Evolutionary conservation across 2,888 invertebrate species (phyloP).

Genomic region (Octonoba sinensis): DNA sequence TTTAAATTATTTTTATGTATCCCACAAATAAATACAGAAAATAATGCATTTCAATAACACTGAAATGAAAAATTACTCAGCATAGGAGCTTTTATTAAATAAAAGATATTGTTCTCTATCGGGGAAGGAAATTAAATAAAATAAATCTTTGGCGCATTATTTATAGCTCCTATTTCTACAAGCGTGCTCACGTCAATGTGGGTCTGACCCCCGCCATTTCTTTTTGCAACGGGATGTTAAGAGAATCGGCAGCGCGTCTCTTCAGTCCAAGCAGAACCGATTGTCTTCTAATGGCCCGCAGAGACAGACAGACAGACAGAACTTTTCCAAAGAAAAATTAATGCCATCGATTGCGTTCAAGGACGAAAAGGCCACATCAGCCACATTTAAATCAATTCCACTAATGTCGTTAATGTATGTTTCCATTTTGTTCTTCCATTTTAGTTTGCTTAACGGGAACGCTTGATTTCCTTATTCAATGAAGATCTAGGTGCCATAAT

Average conservation of each 20-base stretch:
- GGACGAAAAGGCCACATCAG: constrained; percentile 61
- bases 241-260: constrained; percentile 57
- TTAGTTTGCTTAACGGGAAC: constrained; percentile 39
- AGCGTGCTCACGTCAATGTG: constrained; percentile 22
- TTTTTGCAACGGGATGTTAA: constrained; percentile 62
- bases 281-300: constrained; percentile 62
- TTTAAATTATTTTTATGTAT: too few relatives aligned
- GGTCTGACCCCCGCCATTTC: constrained; percentile 27
- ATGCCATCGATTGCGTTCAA: constrained; percentile 62
- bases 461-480: constrained; percentile 61
- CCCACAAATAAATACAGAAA: too few relatives aligned
- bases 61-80: too few relatives aligned
- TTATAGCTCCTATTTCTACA: too few relatives aligned
- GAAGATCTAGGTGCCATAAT: constrained; percentile 51
- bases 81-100: too few relatives aligned
- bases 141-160: too few relatives aligned
- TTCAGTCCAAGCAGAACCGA: constrained; percentile 61
- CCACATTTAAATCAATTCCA: constrained; percentile 64
- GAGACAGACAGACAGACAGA: constrained; percentile 59
- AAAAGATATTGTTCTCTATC: too few relatives aligned
- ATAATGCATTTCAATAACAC: too few relatives aligned
- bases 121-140: too few relatives aligned
- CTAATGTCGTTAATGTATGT: constrained; percentile 62
- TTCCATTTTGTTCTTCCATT: constrained; percentile 55
- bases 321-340: constrained; percentile 62